Conservation (phyloP, 2,888 invertebrate species). For the Bembecia ichneumoniformis region DNA sequence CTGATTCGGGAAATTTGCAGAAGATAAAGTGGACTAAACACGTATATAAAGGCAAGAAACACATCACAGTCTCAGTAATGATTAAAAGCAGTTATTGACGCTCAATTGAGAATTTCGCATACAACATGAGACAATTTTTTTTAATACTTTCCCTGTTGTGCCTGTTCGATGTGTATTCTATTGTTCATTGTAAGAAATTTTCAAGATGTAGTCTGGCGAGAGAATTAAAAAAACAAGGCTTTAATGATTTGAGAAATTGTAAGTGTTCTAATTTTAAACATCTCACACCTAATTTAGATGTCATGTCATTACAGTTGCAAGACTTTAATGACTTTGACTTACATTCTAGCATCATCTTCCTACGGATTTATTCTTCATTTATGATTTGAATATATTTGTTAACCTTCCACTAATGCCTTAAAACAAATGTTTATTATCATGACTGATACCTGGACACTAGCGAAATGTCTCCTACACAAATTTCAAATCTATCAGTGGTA, state of each 20-base stretch:
- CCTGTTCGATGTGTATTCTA: background rate
- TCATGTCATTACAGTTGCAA: background rate
- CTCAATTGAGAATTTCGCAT: background rate
- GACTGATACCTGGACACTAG: too few relatives aligned
- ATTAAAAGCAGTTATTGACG: background rate
- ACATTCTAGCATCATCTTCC: too few relatives aligned
- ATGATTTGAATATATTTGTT: too few relatives aligned
- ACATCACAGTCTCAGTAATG: background rate
- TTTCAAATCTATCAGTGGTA: too few relatives aligned
- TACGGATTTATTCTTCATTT: too few relatives aligned
- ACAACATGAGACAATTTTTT: background rate
- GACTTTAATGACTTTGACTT: too few relatives aligned
- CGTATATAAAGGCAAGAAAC: background rate
- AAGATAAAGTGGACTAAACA: background rate
- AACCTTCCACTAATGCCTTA: too few relatives aligned
- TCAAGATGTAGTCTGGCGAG: conserved; percentile 28
- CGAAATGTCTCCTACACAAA: too few relatives aligned
- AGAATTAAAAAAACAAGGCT: conserved; percentile 31
- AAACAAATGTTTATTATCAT: too few relatives aligned
- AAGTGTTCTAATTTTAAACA: conserved; percentile 17
- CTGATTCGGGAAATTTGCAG: background rate
- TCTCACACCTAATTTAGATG: background rate
- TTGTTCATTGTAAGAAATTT: conserved; percentile 17
- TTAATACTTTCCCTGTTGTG: background rate
- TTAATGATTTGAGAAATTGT: conserved; percentile 35